phyloP scores from a whole-genome alignment of 2,888 invertebrate genomes.

The Herminia tarsipennalis region DNA sequence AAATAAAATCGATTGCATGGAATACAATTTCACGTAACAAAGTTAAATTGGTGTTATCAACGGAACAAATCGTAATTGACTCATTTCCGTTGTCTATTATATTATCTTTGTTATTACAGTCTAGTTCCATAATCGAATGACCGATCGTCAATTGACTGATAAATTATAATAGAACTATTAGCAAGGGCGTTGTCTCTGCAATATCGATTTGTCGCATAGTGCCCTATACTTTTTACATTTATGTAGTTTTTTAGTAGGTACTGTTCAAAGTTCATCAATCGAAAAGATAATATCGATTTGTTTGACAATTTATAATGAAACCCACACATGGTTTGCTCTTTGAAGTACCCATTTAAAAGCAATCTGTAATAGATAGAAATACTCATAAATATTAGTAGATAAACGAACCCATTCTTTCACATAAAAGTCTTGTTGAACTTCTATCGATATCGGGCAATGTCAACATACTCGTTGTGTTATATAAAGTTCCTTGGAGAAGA shows the following conservation, averaged over 20 bases:
- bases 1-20: slow-evolving; percentile 15
- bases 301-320: slow-evolving; percentile 49
- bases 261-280: slow-evolving; percentile 22
- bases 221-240: slow-evolving; percentile 1
- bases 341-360: slow-evolving; percentile 56
- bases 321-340: slow-evolving; percentile 52
- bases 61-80: slow-evolving; percentile 50
- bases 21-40: slow-evolving; percentile 22
- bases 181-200: slow-evolving; percentile 38
- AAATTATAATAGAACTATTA: slow-evolving; percentile 36
- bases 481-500: slow-evolving; percentile 61
- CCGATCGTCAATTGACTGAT: slow-evolving; percentile 37
- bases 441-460: slow-evolving; percentile 65
- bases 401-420: slow-evolving; percentile 60
- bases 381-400: slow-evolving; percentile 65
- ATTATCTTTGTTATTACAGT: slow-evolving; percentile 34
- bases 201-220: slow-evolving; percentile 37
- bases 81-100: slow-evolving; percentile 54
- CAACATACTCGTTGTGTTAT: slow-evolving; percentile 60
- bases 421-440: slow-evolving; percentile 64
- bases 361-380: slow-evolving; percentile 61
- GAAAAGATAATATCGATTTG: slow-evolving; percentile 36
- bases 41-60: slow-evolving; percentile 47
- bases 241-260: slow-evolving; percentile 14
- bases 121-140: slow-evolving; percentile 38